Conservation (phyloP, 2,797 vertebrate genomes). For the Paedocypris micromegethes region DNA sequence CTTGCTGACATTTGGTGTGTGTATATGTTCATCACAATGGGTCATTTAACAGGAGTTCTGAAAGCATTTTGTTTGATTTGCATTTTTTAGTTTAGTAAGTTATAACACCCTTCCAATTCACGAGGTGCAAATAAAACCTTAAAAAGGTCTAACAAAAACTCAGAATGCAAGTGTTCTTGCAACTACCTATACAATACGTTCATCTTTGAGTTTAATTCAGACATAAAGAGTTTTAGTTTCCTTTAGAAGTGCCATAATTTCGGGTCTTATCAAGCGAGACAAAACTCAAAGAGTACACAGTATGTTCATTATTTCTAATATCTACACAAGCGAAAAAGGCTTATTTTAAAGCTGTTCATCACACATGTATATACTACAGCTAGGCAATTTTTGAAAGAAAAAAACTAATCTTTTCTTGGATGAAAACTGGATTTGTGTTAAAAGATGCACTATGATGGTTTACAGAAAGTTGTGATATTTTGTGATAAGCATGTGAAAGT, state of each 20-base stretch:
- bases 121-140: not conserved
- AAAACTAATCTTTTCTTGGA: not conserved
- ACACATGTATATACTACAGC: conserved; percentile 1
- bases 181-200: conserved; percentile 34
- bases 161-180: conserved; percentile 21
- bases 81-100: conserved; percentile 9
- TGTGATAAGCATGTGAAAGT: conserved; percentile 38
- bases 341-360: conserved; percentile 25
- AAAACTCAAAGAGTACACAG: too few species aligned
- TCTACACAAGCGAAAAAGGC: not conserved
- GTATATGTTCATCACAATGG: conserved; percentile 20
- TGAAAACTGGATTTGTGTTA: conserved; percentile 38
- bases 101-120: not conserved
- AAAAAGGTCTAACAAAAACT: not conserved
- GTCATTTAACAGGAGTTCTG: conserved; percentile 11
- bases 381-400: too few species aligned
- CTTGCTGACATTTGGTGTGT: conserved; percentile 16
- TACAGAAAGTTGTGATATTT: conserved; percentile 45
- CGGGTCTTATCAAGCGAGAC: too few species aligned
- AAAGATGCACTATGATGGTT: conserved; percentile 32
- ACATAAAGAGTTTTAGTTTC: not conserved
- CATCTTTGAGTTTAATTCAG: conserved; percentile 27
- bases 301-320: too few species aligned
- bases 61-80: conserved; percentile 5
- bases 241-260: not conserved